Base-by-base conservation (phyloP, 2,888 invertebrate species). In the Baccha elongata region DNA sequence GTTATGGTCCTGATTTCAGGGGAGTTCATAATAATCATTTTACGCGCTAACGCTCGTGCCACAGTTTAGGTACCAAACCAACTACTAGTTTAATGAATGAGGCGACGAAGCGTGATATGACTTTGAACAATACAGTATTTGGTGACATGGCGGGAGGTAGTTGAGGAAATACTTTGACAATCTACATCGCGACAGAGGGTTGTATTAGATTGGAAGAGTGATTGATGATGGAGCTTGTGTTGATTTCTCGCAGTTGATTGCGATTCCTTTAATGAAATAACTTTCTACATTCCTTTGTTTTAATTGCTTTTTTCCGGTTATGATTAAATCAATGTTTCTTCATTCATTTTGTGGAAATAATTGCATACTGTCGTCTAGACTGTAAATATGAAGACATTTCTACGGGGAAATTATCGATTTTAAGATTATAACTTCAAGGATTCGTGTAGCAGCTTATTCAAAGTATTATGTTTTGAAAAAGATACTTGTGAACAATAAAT, bases 41-140 rank as follows among this genome's bases (percentile, higher is more conserved):
- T 58, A 64, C 67, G 68, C 78, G 19, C 64, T 83, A 64, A 73
- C 64, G 78, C 78, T 78, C 62, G 50, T 78, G 83, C 52, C 65
- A 71, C 67, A 37, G 48, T 21, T 64, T 37, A 42, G 11, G 17
- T 42, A 19, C 17, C 42, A 60, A 29, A 62, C 29, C 55, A 13
- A 23, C 62, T 67, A 48, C 13, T 72, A 62, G 32, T 62, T 62
- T 64, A 83, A 72, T 83, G 52, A 83, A 73, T 64, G 58, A 78
- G 64, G 78, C 83, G 78, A 78, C 78, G 83, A 78, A 72, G 73
- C 83, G 78, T 83, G 83, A 73, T 73, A 67, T 68, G 64, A 78
- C 64, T 83, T 73, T 62, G 19, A 73, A 67, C 55, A 72, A 64
- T 40, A 35, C 13, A 23, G 37, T 40, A 3, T 35, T 35, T 3